A percentile compares a stretch with the other conserved stretches of the same genome.
Evolutionary conservation across 2,797 vertebrate species (phyloP).

Genomic region (Coccyzus lansbergi): DNA sequence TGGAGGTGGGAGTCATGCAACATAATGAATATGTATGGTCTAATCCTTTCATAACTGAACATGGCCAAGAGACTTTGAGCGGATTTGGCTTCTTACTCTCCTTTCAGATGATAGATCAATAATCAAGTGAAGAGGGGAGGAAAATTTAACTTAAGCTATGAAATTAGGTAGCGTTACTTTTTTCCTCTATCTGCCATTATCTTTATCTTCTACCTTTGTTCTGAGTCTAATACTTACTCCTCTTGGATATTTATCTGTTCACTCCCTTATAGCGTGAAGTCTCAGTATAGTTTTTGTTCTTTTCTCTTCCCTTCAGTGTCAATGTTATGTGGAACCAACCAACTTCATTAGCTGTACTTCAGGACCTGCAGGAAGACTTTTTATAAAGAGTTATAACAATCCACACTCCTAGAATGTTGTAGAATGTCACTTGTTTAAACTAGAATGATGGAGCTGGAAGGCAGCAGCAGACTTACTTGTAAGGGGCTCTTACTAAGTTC

Average conservation of each 20-base stretch:
- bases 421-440: neutral
- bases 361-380: neutral
- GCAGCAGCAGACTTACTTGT: neutral
- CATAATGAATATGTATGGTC: neutral
- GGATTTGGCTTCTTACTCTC: neutral
- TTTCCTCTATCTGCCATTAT: neutral
- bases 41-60: neutral
- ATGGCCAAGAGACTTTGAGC: neutral
- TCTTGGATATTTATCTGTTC: neutral
- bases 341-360: neutral
- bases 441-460: neutral
- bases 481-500: neutral
- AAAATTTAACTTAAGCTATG: neutral
- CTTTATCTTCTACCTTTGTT: neutral
- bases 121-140: neutral
- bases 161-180: neutral
- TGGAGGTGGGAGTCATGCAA: neutral
- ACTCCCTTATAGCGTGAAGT: neutral
- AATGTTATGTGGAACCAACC: neutral
- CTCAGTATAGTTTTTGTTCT: neutral
- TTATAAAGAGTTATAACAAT: neutral
- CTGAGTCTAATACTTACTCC: neutral
- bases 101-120: neutral
- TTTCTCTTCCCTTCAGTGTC: neutral
- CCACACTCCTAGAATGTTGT: neutral